Conservation (phyloP, 1,140 invertebrate genomes). For the Drosophila auraria region DNA sequence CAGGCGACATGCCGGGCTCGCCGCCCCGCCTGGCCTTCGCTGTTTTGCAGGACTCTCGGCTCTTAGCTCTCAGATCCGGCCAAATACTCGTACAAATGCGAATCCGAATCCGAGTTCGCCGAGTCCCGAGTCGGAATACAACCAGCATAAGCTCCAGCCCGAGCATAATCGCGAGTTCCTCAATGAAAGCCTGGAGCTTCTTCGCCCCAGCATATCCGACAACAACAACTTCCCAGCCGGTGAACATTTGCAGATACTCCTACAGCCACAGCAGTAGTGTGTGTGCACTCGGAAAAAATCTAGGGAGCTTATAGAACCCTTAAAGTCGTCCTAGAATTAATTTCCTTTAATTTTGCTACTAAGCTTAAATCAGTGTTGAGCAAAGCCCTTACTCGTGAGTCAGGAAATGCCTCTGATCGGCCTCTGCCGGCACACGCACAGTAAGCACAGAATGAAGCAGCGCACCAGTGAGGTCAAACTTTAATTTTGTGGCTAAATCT, state of each 20-base stretch:
- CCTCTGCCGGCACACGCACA: no score
- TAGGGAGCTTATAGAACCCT: no score
- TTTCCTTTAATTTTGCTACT: no score
- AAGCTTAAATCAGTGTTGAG: no score
- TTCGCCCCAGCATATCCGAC: slow-evolving; percentile 31
- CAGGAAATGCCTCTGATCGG: no score
- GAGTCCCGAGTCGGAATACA: slow-evolving; percentile 41
- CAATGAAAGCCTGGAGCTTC: slow-evolving; percentile 70
- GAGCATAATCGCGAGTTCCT: slow-evolving; percentile 67
- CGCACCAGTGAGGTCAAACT: no score
- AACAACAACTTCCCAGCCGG: slow-evolving; percentile 13
- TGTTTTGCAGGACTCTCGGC: slow-evolving; percentile 53
- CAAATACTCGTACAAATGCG: slow-evolving; percentile 32
- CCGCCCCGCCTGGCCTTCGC: slow-evolving; percentile 1
- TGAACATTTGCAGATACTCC: slow-evolving; percentile 32
- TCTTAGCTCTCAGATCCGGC: slow-evolving; percentile 60
- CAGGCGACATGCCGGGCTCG: slow-evolving; percentile 78
- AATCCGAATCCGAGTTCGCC: slow-evolving; percentile 6
- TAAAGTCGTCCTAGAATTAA: not conserved
- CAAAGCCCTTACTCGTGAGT: no score
- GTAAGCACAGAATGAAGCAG: no score
- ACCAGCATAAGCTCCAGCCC: slow-evolving; percentile 34
- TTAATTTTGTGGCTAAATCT: no score
- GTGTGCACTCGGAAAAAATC: slow-evolving; percentile 23
- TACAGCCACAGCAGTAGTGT: slow-evolving; percentile 40